Conservation (phyloP, 2,888 invertebrate species). For the Gibbula magus region DNA sequence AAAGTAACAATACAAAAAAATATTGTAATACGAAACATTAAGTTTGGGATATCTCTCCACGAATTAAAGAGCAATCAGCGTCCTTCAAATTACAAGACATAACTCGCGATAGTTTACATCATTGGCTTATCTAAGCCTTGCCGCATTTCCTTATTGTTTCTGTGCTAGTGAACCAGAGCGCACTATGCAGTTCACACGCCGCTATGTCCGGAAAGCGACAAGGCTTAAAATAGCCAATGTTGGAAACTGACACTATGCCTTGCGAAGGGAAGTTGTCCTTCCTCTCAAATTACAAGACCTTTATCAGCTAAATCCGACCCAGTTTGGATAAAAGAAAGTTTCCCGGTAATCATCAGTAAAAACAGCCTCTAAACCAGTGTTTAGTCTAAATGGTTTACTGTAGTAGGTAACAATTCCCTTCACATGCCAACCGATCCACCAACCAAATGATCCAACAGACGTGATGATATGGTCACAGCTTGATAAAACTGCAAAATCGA, state of each 20-base stretch:
- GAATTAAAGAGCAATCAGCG: too few species aligned
- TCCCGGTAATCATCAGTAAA: slow-evolving; percentile 23
- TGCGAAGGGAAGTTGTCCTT: not conserved
- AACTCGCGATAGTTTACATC: too few species aligned
- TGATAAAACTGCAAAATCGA: slow-evolving; percentile 23
- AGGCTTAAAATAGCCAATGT: too few species aligned
- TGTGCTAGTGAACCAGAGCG: too few species aligned
- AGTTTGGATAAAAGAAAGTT: slow-evolving; percentile 25
- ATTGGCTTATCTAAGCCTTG: too few species aligned
- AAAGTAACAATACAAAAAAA: too few species aligned
- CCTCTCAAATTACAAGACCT: not conserved
- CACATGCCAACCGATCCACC: slow-evolving; percentile 27
- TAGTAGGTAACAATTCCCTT: slow-evolving; percentile 27
- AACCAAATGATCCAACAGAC: slow-evolving; percentile 30
- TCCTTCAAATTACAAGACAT: too few species aligned
- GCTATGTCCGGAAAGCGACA: too few species aligned
- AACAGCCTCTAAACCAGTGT: not conserved
- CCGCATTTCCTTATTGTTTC: too few species aligned
- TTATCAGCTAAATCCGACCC: slow-evolving; percentile 15
- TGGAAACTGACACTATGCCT: not conserved
- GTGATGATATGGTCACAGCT: slow-evolving; percentile 28
- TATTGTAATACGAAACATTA: too few species aligned
- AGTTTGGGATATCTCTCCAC: too few species aligned
- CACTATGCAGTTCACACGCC: too few species aligned
- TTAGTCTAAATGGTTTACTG: slow-evolving; percentile 11